Conservation (phyloP, 35 echinoderm and acorn worm genomes). For the Acanthaster planci region DNA sequence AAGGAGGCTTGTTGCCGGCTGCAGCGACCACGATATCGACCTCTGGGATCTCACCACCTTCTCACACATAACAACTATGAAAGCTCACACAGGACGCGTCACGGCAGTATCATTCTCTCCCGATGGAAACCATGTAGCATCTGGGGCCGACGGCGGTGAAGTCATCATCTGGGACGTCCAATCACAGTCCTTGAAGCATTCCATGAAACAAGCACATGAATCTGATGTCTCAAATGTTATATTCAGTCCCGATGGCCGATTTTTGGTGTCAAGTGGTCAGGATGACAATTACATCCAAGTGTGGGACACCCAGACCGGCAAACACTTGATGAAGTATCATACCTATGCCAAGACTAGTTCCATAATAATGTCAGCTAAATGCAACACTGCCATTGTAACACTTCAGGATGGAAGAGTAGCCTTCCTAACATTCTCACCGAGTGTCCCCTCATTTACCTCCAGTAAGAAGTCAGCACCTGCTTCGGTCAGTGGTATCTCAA, state of each 20-base stretch:
- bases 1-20: not conserved
- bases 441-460: not conserved
- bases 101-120: not conserved
- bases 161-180: conserved; percentile 25
- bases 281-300: not conserved
- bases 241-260: conserved; percentile 20
- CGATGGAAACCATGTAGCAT: not conserved
- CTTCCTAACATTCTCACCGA: not conserved
- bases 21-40: not conserved
- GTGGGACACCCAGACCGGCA: not conserved
- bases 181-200: not conserved
- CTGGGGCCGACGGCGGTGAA: conserved; percentile 29
- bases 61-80: conserved; percentile 14
- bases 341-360: conserved; percentile 4
- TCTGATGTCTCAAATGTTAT: conserved; percentile 1
- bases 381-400: not conserved
- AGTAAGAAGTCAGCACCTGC: not conserved
- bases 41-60: not conserved
- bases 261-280: not conserved
- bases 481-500: not conserved
- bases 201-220: conserved; percentile 14
- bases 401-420: not conserved
- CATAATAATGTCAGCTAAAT: not conserved
- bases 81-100: conserved; percentile 28
- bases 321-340: conserved; percentile 23